These are phyloP conservation scores for Melitaea athalia DNA, from an alignment of 2,888 invertebrate species.

Conservation along the genomic window DNA sequence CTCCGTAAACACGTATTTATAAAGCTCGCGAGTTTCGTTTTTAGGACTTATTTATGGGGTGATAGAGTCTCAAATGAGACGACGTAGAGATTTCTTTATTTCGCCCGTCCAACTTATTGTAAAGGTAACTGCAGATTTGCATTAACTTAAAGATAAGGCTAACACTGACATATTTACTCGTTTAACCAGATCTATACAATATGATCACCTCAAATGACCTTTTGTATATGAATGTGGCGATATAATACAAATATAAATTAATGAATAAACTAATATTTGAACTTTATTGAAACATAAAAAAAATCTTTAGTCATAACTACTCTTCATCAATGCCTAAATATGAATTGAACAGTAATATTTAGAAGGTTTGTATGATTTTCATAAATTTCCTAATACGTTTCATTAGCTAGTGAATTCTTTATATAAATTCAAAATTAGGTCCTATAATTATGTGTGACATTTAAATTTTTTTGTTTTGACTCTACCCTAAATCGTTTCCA, in stretches of 20 bases:
- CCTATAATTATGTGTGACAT: too few species aligned
- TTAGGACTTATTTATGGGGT: slow-evolving; percentile 35
- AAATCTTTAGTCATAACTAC: background rate
- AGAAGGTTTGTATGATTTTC: too few species aligned
- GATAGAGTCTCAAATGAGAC: slow-evolving; percentile 5
- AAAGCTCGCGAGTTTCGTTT: background rate
- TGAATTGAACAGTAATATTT: too few species aligned
- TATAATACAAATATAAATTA: background rate
- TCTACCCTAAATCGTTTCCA: too few species aligned
- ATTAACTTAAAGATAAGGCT: slow-evolving; percentile 41
- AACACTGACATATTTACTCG: slow-evolving; percentile 42
- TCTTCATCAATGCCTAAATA: too few species aligned
- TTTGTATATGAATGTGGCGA: slow-evolving; percentile 11
- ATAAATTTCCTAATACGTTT: too few species aligned
- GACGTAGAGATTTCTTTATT: background rate
- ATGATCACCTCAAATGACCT: slow-evolving; percentile 22
- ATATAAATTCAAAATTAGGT: too few species aligned
- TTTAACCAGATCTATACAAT: slow-evolving; percentile 34
- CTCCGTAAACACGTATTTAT: slow-evolving; percentile 38
- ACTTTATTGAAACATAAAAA: background rate
- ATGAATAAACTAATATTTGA: background rate
- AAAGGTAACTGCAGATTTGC: slow-evolving; percentile 40
- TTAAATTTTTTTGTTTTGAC: too few species aligned
- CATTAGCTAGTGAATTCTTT: too few species aligned
- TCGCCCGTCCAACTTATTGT: slow-evolving; percentile 16